phyloP scores from a whole-genome alignment of 2,888 invertebrate genomes.

The Thalpophila matura region DNA sequence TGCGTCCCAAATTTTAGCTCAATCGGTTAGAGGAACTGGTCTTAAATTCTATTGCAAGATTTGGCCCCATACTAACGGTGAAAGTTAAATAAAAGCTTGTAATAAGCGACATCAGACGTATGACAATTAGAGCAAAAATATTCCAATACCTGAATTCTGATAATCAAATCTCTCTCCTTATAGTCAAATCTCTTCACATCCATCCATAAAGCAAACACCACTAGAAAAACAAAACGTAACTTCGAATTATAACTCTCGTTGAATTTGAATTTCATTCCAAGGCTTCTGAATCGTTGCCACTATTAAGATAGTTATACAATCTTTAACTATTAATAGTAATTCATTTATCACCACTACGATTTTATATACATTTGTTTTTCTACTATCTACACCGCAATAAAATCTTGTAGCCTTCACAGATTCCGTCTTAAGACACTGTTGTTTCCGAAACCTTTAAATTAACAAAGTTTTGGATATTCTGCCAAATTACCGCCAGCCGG shows the following conservation, averaged over 20 bases:
- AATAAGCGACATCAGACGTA: neutral
- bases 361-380: neutral
- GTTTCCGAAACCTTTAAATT: slow-evolving; percentile 55
- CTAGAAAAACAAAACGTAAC: slow-evolving; percentile 56
- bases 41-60: no score
- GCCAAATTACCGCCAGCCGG: slow-evolving; percentile 63
- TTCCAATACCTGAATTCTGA: slow-evolving; percentile 43
- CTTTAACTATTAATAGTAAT: slow-evolving; percentile 7
- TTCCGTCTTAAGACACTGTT: slow-evolving; percentile 33
- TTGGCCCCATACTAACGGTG: no score
- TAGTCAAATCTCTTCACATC: slow-evolving; percentile 54
- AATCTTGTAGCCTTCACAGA: slow-evolving; percentile 30
- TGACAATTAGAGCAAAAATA: neutral
- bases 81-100: no score
- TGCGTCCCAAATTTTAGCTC: no score
- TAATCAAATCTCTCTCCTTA: slow-evolving; percentile 28
- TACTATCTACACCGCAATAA: slow-evolving; percentile 14
- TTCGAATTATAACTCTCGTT: slow-evolving; percentile 47
- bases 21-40: no score
- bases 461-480: slow-evolving; percentile 43
- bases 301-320: no score
- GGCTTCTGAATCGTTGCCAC: slow-evolving; percentile 5
- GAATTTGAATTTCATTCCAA: slow-evolving; percentile 56
- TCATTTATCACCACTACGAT: neutral
- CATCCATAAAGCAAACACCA: slow-evolving; percentile 61